Evolutionary conservation across 2,113 vertebrate species (phyloP), one percentile per base, ranked within the genome.

Genomic region (Euleptes europaea): DNA sequence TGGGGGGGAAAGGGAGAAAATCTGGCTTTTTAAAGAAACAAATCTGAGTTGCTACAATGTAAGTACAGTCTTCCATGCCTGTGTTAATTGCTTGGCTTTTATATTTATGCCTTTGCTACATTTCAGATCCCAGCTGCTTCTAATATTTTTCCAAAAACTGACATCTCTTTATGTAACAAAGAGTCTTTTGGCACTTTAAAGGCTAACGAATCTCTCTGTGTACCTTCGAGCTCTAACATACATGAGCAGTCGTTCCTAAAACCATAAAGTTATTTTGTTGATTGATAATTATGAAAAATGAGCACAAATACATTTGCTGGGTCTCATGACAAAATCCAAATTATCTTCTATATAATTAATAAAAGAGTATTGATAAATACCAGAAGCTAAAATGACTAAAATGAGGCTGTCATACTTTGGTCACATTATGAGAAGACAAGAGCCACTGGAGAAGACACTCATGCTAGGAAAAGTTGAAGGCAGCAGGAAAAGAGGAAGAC

Each of bases 1-100:
- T 35, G 92, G 40, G 92, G 94, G 95, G 95, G 93, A 91, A 91
- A 82, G 81, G 92, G 84, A 91, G 87, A 95, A 94, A 95, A 91
- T 91, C 92, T 91, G 92, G 84, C 82, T 93, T 96, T 93, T 93
- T 91, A 89, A 93, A 94, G 93, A 92, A 94, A 28, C 60, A 28
- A 78, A 33, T 71, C 15, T 42, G 38, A 2, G 67, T 71, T 19
- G 93, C 94, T 88, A 91, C 90, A 90, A 94, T 95, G 88, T 94
- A 94, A 94, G 90, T 92, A 44, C 89, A 92, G 86, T 92, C 89
- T 88, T 95, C 86, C 88, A 88, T 84, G 93, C 82, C 89, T 90
- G 88, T 80, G 84, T 92, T 95, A 95, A 95, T 94, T 94, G 91
- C 94, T 94, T 92, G 88, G 92, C 88, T 90, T 67, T 5, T 90